Percentiles rank a stretch among this genome's conserved stretches.
Conservation (phyloP, 2,113 vertebrate species). For the Erythrocercus mccallii region DNA sequence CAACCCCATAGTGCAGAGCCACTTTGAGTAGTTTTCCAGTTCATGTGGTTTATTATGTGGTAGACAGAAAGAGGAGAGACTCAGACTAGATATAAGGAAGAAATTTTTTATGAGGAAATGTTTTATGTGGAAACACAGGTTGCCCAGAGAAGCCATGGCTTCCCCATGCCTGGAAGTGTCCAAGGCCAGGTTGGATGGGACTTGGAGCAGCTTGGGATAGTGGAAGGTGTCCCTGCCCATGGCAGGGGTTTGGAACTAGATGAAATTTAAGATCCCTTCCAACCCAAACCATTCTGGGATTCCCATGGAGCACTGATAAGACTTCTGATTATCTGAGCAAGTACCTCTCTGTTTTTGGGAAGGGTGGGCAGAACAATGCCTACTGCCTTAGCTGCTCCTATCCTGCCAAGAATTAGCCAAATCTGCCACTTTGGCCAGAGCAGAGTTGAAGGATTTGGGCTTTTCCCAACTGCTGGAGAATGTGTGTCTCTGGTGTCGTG, state of each 20-base stretch:
- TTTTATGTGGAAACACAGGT: neutral
- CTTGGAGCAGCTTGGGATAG: neutral
- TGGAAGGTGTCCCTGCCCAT: neutral
- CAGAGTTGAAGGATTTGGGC: neutral
- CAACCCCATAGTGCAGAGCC: neutral
- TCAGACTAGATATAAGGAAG: neutral
- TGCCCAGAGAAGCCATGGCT: neutral
- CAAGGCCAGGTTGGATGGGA: accelerated
- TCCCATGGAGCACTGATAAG: neutral
- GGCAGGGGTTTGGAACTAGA: neutral
- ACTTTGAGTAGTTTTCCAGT: neutral
- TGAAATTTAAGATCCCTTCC: neutral
- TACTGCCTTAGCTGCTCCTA: neutral
- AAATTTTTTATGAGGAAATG: neutral
- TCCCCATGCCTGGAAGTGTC: neutral
- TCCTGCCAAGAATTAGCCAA: neutral
- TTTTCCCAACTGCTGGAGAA: neutral
- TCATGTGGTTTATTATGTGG: neutral
- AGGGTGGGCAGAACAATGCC: neutral
- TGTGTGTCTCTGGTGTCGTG: accelerated
- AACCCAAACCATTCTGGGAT: neutral
- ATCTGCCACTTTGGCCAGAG: neutral
- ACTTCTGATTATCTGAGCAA: neutral
- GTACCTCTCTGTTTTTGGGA: neutral
- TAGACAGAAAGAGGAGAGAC: neutral